These are phyloP conservation scores for Opisthocomus hoazin DNA, from an alignment of 2,113 vertebrate species.

Conservation along the genomic window DNA sequence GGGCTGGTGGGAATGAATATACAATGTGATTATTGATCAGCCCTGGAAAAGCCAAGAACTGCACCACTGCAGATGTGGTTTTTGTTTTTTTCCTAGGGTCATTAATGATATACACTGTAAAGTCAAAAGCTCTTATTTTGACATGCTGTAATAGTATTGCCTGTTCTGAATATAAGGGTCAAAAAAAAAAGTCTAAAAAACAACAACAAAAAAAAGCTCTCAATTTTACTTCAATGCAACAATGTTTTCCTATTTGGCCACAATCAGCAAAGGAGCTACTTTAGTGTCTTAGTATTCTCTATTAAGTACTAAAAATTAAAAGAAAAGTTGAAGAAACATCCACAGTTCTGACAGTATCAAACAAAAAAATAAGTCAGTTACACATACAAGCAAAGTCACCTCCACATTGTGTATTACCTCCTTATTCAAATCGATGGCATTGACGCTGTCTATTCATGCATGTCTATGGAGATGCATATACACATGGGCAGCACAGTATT, in stretches of 20 bases:
- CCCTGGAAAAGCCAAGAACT: constrained; percentile 14
- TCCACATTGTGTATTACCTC: neutral
- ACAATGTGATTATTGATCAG: constrained; percentile 43
- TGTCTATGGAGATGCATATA: neutral
- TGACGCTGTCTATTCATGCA: neutral
- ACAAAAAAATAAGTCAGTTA: neutral
- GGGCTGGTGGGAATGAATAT: neutral
- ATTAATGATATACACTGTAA: neutral
- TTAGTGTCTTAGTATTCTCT: neutral
- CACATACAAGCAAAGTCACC: neutral
- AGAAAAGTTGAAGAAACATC: neutral
- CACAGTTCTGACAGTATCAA: neutral
- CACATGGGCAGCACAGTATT: neutral
- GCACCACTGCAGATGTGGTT: neutral
- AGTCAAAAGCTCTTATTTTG: neutral
- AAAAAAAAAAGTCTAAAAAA: neutral
- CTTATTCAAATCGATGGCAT: constrained; percentile 13
- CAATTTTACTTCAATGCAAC: neutral
- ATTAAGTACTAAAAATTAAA: neutral
- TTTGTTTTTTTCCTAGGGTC: neutral
- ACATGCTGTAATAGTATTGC: neutral
- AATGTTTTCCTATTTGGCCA: neutral
- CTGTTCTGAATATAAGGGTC: neutral
- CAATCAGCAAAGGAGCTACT: neutral
- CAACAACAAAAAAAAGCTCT: neutral